Base-by-base conservation (phyloP, 2,888 invertebrate genomes). In the Blera fallax region DNA sequence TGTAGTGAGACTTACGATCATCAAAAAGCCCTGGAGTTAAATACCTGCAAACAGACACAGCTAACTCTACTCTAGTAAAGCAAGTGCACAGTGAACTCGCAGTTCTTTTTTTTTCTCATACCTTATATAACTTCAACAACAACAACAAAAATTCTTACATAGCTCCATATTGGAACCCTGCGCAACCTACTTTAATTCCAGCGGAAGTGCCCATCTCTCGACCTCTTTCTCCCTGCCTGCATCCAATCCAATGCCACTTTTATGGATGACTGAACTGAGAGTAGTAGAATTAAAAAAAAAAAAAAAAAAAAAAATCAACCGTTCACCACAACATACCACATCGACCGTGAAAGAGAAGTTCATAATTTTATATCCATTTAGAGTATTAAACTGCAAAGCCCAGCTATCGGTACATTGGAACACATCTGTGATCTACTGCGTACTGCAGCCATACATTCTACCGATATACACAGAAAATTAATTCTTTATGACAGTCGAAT, bases 301-400 rank as follows among this genome's bases (percentile, higher is more conserved):
- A 16, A 37, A 34, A n/a, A 64, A 21, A 4, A 52, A 62, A 58
- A 50, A 32, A 83, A 60, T 32, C 21, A 32, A 69, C 78, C 67
- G 73, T 83, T 73, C 32, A 67, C 56, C 78, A 32, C 72, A 73
- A 16, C 48, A 83, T 77, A 74, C 58, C 84, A 50, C 73, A 73
- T 69, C 45, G 73, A 78, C 78, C 83, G 78, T 78, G 73, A 73
- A 69, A 48, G 52, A 82, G 60, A 72, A 58, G 65, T 70, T 70
- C 74, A 84, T 80, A 79, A 84, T 82, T 84, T 80, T 52, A n/a
- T 74, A 70, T 24, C 84, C 84, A 80, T 84, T 80, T 79, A 64
- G 18, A 80, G 84, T 29, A 40, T 37, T 43, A 58, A 43, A 74
- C 70, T 52, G 18, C 72, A 67, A 54, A 69, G 48, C 78, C 67